phyloP scores from a whole-genome alignment of 2,797 vertebrate species.

The Rhyacichthys aspro region DNA sequence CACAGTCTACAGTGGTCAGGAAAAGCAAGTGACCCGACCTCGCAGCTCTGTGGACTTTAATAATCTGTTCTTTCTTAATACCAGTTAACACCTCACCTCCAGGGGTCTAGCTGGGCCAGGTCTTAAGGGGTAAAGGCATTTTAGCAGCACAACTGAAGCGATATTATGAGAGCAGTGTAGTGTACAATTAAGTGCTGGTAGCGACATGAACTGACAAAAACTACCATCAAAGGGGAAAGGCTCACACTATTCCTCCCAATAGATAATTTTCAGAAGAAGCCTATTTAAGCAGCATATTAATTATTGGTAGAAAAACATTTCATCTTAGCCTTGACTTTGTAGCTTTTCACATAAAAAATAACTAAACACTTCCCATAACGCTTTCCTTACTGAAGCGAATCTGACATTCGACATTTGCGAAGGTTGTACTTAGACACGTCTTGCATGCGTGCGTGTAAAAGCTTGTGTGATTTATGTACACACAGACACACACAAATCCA shows the following conservation, averaged over 20 bases:
- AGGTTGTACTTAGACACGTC: conserved; percentile 36
- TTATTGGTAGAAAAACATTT: neutral
- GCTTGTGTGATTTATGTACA: conserved; percentile 9
- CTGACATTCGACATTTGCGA: conserved; percentile 48
- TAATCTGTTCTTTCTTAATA: neutral
- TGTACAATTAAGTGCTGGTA: no score
- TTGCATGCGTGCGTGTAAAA: conserved; percentile 14
- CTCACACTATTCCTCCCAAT: no score
- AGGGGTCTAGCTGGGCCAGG: neutral
- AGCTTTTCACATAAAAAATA: neutral
- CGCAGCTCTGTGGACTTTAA: conserved; percentile 1
- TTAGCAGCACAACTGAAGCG: neutral
- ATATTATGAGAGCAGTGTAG: neutral
- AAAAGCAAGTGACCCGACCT: neutral
- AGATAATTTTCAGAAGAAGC: neutral
- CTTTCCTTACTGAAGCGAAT: conserved; percentile 16
- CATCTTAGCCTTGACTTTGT: neutral
- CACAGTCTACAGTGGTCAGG: neutral
- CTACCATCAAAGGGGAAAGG: no score
- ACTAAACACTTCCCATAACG: neutral
- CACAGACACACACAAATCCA: conserved; percentile 23
- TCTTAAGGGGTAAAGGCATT: neutral
- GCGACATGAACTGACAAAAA: no score
- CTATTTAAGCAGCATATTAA: neutral
- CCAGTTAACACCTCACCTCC: conserved; percentile 6